phyloP scores from a whole-genome alignment of 2,113 vertebrate species.

The Gymnocephalus cernua region DNA sequence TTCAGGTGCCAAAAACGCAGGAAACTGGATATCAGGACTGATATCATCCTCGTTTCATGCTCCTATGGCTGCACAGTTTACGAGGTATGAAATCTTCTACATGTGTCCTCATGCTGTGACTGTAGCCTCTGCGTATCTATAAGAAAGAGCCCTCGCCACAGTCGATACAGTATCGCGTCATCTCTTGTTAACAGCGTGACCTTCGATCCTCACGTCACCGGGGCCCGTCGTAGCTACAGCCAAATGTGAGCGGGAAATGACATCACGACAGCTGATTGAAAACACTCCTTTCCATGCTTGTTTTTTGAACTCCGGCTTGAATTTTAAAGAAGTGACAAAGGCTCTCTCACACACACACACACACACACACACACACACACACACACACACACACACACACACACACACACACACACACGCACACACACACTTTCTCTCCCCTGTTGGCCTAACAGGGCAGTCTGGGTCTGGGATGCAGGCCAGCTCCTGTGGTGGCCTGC shows the following conservation, averaged over 20 bases:
- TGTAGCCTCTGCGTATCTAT: constrained; percentile 1
- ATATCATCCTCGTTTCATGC: constrained; percentile 26
- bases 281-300: constrained; percentile 47
- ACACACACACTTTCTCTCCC: constrained; percentile 20
- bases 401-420: constrained; percentile 18
- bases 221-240: background rate
- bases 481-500: constrained; percentile 60
- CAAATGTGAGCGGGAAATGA: constrained; percentile 38
- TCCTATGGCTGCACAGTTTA: constrained; percentile 26
- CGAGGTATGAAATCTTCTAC: constrained; percentile 51
- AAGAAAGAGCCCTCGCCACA: constrained; percentile 3
- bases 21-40: background rate
- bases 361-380: constrained; percentile 22
- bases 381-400: constrained; percentile 23
- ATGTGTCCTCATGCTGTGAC: constrained; percentile 40
- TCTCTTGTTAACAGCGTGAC: constrained; percentile 34
- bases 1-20: background rate
- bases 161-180: constrained; percentile 30
- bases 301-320: constrained; percentile 9
- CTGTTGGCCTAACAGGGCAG: constrained; percentile 82
- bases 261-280: constrained; percentile 65
- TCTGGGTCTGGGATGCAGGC: constrained; percentile 71
- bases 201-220: constrained; percentile 1
- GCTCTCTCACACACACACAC: constrained; percentile 8
- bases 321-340: constrained; percentile 40